A percentile compares a stretch with the other conserved stretches of the same genome.
Conservation (phyloP, 1,140 invertebrate species). For the Archivesica marissinica region DNA sequence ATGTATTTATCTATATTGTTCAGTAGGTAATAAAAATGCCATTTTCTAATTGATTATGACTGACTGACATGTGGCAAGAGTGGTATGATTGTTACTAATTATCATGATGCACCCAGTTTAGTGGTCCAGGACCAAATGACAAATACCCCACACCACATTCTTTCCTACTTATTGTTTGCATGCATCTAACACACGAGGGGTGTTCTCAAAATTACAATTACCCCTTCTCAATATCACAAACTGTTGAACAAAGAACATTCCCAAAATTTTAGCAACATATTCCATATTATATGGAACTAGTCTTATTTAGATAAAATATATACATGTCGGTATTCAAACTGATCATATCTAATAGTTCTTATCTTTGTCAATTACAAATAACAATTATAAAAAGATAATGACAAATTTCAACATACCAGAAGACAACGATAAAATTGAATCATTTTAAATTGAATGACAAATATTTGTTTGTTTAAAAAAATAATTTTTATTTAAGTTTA, state of each 20-base stretch:
- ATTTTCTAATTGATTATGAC: background rate
- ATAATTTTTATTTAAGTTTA: too few relatives aligned
- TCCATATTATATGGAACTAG: too few relatives aligned
- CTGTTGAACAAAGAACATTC: conserved; percentile 16
- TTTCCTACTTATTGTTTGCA: conserved; percentile 8
- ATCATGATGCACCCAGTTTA: background rate
- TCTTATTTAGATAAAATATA: too few relatives aligned
- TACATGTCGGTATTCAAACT: too few relatives aligned
- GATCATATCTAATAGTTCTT: too few relatives aligned
- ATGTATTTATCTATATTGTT: background rate
- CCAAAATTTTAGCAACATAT: too few relatives aligned
- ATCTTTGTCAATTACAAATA: too few relatives aligned
- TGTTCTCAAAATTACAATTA: conserved; percentile 42
- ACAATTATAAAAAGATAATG: too few relatives aligned
- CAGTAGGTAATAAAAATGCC: background rate
- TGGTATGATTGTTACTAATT: background rate
- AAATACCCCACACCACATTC: background rate
- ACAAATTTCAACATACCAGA: too few relatives aligned
- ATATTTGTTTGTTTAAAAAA: too few relatives aligned
- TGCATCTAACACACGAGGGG: background rate
- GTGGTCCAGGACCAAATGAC: conserved; percentile 5
- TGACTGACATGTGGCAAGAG: background rate
- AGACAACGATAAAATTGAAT: too few relatives aligned
- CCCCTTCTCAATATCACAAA: background rate
- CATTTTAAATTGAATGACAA: too few relatives aligned